Base-by-base conservation (phyloP, 1,140 invertebrate genomes). In the Kradibia gibbosae region DNA sequence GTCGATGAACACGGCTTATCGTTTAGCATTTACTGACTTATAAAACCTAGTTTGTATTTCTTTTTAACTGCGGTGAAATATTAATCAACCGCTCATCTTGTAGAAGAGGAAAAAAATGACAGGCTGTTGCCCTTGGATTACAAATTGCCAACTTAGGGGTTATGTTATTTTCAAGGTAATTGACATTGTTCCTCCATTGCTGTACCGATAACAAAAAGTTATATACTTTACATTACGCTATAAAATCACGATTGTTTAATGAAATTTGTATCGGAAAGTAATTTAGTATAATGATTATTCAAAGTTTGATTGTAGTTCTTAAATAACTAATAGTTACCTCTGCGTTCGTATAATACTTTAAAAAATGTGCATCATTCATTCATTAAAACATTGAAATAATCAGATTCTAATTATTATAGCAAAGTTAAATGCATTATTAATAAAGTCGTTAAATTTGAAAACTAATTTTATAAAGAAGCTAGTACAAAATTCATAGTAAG, bases 121-220 rank as follows among this genome's bases (percentile, higher is more conserved):
- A 67, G 25, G n/a, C 7, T 55, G 25, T 31, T 70, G 36, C 60
- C 45, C 60, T 42, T 75, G 57, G 57, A 60, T 57, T 81, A 70
- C 50, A 31, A 77, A 71, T 72, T 53, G 39, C 42, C 67, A 53
- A 39, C 53, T 82, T 82, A 57, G 55, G 74, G 80, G 80, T 82
- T 82, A 82, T 82, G 80, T 82, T 81, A 72, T 75, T 76, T 81
- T 70, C 48, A 77, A 81, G 80, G 80, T 81, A 71, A 77, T 34
- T 55, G 31, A 73, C 73, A 78, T 70, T 74, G 48, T 74, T 74
- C 70, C 45, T 45, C 73, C 53, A 76, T 76, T 55, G 55, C 55
- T 76, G 53, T 65, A 45, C 20, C 57, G 39, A 76, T 62, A 60
- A 67, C 53, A 39, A 42, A n/a, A 60, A 75, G 48, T 53, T 36